Percentiles rank a stretch among this genome's conserved stretches.
Evolutionary conservation across 2,888 invertebrate genomes (phyloP).

Genomic region (Chrysodeixis includens): DNA sequence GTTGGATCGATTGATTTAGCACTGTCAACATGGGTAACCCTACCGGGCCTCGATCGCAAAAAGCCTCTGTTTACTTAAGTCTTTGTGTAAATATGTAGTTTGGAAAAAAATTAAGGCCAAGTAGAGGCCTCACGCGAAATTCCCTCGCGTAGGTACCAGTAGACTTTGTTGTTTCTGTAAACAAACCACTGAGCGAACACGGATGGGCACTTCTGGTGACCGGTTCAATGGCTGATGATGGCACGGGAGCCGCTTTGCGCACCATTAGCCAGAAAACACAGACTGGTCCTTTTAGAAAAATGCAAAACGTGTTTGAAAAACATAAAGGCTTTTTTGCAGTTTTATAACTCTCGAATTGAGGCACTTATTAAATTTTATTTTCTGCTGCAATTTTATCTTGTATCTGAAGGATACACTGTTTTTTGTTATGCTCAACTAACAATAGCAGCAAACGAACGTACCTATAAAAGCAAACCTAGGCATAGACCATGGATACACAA

Average conservation of each 20-base stretch:
- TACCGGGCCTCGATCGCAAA: conserved; percentile 83
- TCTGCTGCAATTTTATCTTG: conserved; percentile 68
- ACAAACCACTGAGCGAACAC: conserved; percentile 78
- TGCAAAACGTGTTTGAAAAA: conserved; percentile 64
- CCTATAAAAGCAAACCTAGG: conserved; percentile 74
- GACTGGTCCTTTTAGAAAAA: conserved; percentile 61
- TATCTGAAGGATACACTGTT: conserved; percentile 64
- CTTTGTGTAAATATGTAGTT: conserved; percentile 73
- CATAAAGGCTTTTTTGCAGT: conserved; percentile 61
- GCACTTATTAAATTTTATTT: conserved; percentile 64
- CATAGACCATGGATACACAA: conserved; percentile 69
- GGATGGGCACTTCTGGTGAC: conserved; percentile 80
- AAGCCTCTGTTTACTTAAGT: conserved; percentile 77
- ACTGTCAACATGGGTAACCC: conserved; percentile 79
- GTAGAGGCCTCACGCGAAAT: conserved; percentile 80
- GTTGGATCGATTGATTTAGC: conserved; percentile 74
- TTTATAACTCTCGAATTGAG: conserved; percentile 62
- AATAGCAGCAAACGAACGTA: conserved; percentile 79
- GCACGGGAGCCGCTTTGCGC: conserved; percentile 71
- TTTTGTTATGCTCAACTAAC: conserved; percentile 68
- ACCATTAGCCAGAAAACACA: conserved; percentile 60
- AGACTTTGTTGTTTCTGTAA: conserved; percentile 82
- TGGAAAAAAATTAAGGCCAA: conserved; percentile 77
- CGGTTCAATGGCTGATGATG: conserved; percentile 77
- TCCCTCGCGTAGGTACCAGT: conserved; percentile 78